Evolutionary conservation across 2,797 vertebrate genomes (phyloP).

Genomic region (Platyrinchus mystaceus): DNA sequence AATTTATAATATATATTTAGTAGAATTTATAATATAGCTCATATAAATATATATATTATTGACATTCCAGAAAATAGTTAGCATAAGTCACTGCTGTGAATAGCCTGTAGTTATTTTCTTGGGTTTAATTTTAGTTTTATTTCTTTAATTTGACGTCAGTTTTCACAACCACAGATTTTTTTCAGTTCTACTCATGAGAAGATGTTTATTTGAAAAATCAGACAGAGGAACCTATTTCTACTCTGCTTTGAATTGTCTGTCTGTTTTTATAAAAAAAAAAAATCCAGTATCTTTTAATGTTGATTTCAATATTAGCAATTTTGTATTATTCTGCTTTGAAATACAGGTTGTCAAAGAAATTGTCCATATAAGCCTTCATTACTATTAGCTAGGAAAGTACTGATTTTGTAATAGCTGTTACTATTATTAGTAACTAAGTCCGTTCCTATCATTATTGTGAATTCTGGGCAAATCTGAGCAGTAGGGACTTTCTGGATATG

Average conservation of each 20-base stretch:
- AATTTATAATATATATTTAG: neutral
- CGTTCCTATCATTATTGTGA: neutral
- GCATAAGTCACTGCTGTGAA: neutral
- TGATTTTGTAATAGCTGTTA: neutral
- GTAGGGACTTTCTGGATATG: neutral
- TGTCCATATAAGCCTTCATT: neutral
- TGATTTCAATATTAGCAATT: neutral
- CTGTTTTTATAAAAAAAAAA: neutral
- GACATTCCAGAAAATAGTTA: neutral
- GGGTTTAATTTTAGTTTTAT: neutral
- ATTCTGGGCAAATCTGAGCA: neutral
- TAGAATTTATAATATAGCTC: neutral
- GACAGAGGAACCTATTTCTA: neutral
- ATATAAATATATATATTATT: neutral
- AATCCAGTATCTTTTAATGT: neutral
- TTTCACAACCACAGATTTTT: neutral
- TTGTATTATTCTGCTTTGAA: neutral
- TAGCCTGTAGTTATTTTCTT: neutral
- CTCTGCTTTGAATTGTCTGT: neutral
- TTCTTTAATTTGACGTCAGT: neutral
- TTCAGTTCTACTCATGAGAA: neutral
- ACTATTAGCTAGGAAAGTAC: neutral
- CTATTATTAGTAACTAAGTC: neutral
- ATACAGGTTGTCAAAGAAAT: neutral
- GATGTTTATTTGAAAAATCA: neutral